Conservation (phyloP, 92 coral and sea anemone genomes). For the Nematostella vectensis region DNA sequence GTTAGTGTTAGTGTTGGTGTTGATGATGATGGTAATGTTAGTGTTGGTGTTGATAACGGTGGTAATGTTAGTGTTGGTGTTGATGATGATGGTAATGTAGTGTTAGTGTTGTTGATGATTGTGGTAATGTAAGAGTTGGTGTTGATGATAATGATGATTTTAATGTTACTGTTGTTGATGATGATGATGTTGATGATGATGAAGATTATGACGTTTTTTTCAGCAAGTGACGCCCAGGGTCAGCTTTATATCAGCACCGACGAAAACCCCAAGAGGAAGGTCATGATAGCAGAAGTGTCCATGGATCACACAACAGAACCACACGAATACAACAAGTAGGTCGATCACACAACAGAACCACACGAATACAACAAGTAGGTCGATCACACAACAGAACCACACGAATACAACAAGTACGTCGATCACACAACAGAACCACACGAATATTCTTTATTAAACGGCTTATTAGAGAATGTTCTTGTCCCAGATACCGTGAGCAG, state of each 20-base stretch:
- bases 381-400: constrained; percentile 16
- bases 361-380: constrained; percentile 56
- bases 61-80: too few species aligned
- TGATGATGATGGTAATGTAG: too few species aligned
- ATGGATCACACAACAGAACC: constrained; percentile 41
- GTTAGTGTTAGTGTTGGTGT: too few species aligned
- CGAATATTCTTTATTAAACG: constrained; percentile 15
- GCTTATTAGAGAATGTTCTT: too few species aligned
- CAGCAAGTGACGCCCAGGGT: constrained; percentile 83
- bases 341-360: constrained; percentile 17
- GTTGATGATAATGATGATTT: too few species aligned
- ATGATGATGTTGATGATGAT: too few species aligned
- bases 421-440: constrained; percentile 19
- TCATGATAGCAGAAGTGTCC: constrained; percentile 59
- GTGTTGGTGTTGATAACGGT: too few species aligned
- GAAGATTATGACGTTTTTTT: constrained; percentile 7
- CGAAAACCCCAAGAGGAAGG: constrained; percentile 68
- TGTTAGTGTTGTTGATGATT: too few species aligned
- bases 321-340: constrained; percentile 54
- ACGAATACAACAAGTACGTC: constrained; percentile 56
- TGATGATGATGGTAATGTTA: too few species aligned
- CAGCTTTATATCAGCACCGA: constrained; percentile 75
- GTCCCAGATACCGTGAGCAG: constrained; percentile 55
- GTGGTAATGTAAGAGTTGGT: too few species aligned
- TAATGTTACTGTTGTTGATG: too few species aligned